Percentiles rank a stretch among this genome's conserved stretches.
Conservation (phyloP, 2,888 invertebrate genomes). For the Chorisops tibialis region DNA sequence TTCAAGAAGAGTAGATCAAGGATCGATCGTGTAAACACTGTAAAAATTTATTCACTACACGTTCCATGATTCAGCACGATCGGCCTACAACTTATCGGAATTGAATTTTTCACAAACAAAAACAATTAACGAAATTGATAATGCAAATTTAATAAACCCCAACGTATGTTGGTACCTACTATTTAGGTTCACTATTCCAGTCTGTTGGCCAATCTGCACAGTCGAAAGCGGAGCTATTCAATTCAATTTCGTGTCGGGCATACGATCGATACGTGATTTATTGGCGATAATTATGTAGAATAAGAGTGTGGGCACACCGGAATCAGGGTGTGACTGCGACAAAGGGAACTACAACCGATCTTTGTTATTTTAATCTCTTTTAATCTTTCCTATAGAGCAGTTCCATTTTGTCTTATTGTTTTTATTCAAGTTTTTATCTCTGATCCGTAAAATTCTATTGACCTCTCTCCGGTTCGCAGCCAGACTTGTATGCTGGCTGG, state of each 20-base stretch:
- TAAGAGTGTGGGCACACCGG: constrained; percentile 22
- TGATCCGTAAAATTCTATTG: constrained; percentile 20
- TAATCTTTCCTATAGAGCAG: constrained; percentile 26
- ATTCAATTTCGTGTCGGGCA: constrained; percentile 12
- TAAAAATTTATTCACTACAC: too few species aligned
- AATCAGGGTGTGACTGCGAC: constrained; percentile 30
- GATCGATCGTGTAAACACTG: too few species aligned
- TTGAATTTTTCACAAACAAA: constrained; percentile 11
- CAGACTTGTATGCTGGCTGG: not conserved
- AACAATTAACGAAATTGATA: constrained; percentile 30
- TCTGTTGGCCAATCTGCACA: not conserved
- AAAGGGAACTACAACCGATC: not conserved
- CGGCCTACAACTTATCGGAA: too few species aligned
- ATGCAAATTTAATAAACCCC: constrained; percentile 26
- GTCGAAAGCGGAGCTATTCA: not conserved
- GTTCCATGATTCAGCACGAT: too few species aligned
- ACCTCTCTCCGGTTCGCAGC: not conserved
- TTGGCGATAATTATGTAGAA: constrained; percentile 28
- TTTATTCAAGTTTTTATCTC: constrained; percentile 10
- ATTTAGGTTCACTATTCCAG: not conserved
- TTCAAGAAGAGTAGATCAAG: too few species aligned
- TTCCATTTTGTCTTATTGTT: not conserved
- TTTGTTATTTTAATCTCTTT: constrained; percentile 25
- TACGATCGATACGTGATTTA: constrained; percentile 32
- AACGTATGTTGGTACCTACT: too few species aligned